Conservation (phyloP, 2,888 invertebrate species). For the Acronicta leporina region DNA sequence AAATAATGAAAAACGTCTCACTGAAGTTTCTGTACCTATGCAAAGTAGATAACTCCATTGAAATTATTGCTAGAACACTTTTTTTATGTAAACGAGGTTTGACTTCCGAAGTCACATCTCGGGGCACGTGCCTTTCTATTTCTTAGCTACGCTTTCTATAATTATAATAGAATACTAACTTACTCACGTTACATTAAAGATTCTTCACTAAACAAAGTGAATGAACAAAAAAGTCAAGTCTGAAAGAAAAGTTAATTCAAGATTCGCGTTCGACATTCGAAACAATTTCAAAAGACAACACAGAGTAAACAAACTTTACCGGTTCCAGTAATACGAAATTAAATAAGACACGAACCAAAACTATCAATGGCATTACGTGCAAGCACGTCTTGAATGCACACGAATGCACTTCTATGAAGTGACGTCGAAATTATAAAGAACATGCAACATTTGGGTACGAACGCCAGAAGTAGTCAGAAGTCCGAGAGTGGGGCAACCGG, state of each 20-base stretch:
- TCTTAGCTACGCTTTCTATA: neutral
- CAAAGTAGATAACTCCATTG: neutral
- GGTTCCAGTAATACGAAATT: conserved; percentile 11
- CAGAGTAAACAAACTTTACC: conserved; percentile 15
- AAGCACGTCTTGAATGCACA: conserved; percentile 22
- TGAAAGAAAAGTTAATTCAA: neutral
- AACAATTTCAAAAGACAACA: conserved; percentile 19
- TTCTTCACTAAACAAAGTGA: neutral
- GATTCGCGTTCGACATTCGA: conserved; percentile 11
- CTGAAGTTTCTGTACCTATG: neutral
- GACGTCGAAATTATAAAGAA: conserved; percentile 21
- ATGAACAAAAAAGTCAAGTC: neutral
- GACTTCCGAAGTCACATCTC: no score
- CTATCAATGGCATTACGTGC: conserved; percentile 29
- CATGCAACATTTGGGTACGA: neutral
- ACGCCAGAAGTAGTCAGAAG: neutral
- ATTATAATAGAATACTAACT: neutral
- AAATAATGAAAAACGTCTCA: conserved; percentile 26
- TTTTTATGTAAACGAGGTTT: no score
- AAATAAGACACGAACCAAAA: conserved; percentile 17
- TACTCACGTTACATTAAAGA: neutral
- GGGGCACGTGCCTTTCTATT: no score
- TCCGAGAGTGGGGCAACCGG: no score
- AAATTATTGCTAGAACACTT: no score
- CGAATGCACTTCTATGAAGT: conserved; percentile 15